Evolutionary conservation across 2,888 invertebrate species (phyloP).

Genomic region (Meandrusa payeni): DNA sequence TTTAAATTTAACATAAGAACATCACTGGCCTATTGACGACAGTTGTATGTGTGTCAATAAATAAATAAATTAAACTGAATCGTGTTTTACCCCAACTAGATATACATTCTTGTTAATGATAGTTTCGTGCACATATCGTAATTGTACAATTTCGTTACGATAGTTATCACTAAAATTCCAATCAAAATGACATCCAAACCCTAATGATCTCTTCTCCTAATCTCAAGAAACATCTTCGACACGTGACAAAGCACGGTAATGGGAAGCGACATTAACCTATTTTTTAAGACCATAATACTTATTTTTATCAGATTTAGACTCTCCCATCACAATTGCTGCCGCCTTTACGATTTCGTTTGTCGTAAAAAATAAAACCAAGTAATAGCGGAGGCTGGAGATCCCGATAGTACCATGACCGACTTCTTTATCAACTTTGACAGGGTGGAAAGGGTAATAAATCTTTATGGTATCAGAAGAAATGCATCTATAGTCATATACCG

Average conservation of each 20-base stretch:
- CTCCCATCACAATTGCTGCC: conserved; percentile 51
- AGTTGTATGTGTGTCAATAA: too few relatives aligned
- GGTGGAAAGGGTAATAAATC: conserved; percentile 53
- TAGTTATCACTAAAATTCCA: too few relatives aligned
- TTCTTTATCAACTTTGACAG: conserved; percentile 51
- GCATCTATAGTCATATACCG: conserved; percentile 14
- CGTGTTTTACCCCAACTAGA: too few relatives aligned
- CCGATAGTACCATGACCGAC: conserved; percentile 53
- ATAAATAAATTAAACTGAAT: too few relatives aligned
- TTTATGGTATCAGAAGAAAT: conserved; percentile 46
- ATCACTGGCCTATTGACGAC: too few relatives aligned
- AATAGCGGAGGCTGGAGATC: conserved; percentile 22
- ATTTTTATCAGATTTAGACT: conserved; percentile 56
- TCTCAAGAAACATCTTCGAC: conserved; percentile 53
- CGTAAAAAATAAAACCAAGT: conserved; percentile 45
- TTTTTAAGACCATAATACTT: conserved; percentile 42
- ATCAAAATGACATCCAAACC: conserved; percentile 20
- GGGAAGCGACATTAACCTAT: conserved; percentile 70
- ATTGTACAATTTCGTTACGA: too few relatives aligned
- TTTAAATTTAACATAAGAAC: too few relatives aligned
- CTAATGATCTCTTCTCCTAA: conserved; percentile 30
- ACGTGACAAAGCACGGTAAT: conserved; percentile 72
- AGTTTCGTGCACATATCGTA: too few relatives aligned
- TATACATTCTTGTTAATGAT: too few relatives aligned
- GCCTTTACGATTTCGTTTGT: conserved; percentile 36